phyloP scores from a whole-genome alignment of 2,888 invertebrate genomes.

The Venusia cambrica region DNA sequence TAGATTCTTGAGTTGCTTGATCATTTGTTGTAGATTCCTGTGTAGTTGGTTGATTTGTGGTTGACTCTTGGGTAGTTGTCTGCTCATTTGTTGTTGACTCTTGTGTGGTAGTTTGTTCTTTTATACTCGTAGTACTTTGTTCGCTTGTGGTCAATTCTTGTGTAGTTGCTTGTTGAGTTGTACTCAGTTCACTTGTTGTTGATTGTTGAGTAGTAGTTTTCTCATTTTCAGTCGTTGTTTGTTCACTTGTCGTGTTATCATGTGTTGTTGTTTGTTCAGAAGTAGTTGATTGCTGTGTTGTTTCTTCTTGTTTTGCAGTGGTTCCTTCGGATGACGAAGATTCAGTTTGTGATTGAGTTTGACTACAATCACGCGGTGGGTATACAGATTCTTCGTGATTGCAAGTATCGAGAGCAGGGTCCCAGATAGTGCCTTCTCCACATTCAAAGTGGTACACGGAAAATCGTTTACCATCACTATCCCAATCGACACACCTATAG shows the following conservation, averaged over 20 bases:
- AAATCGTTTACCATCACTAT: constrained; percentile 75
- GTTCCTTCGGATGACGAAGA: constrained; percentile 33
- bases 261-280: constrained; percentile 33
- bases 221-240: constrained; percentile 30
- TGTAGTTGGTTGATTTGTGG: constrained; percentile 9
- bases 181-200: constrained; percentile 26
- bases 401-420: constrained; percentile 84
- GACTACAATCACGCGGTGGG: constrained; percentile 73
- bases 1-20: constrained; percentile 20
- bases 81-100: constrained; percentile 23
- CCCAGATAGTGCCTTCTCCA: constrained; percentile 86
- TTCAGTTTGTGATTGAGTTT: constrained; percentile 44
- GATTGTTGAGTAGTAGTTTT: constrained; percentile 34
- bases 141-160: constrained; percentile 29
- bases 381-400: constrained; percentile 85
- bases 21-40: constrained; percentile 17
- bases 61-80: constrained; percentile 27
- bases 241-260: constrained; percentile 26
- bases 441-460: constrained; percentile 85
- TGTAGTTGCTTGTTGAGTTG: constrained; percentile 28
- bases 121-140: constrained; percentile 26
- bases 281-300: constrained; percentile 24
- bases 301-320: constrained; percentile 27
- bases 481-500: constrained; percentile 84
- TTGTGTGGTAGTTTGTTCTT: constrained; percentile 18